Base-by-base conservation (phyloP, 2,113 vertebrate species). In the Motacilla alba region DNA sequence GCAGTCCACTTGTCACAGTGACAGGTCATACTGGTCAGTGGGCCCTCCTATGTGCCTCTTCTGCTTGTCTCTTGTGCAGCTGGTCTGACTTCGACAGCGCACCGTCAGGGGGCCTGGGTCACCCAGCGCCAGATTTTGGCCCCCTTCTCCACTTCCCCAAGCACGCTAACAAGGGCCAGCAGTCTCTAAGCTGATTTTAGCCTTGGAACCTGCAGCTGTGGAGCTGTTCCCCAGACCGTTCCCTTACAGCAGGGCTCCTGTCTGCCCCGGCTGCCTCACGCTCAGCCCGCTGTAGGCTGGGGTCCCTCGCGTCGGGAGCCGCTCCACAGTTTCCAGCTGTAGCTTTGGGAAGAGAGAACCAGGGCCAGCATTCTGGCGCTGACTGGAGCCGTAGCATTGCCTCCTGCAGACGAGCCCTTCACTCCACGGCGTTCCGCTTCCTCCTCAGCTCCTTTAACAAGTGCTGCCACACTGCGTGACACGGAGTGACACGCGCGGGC, bases 401-500 rank as follows among this genome's bases (percentile, higher is more conserved):
- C 39, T 55, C 33, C 37, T 89, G 10, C 70, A 50, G 26, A 6
- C 16, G 4, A 33, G 2, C 2, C 6, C 5, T 30, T 27, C 22
- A 3, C 0, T 4, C 14, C 33, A 5, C 1, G 6, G 28, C 1
- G 37, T 6, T 44, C 55, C 4, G 4, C 27, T 31, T 69, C 41
- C 49, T 24, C 7, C 21, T 31, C 41, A 6, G 19, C 3, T 58
- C 78, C 63, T 64, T 22, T 7, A 20, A 13, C 39, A 20, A 2
- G 35, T 0, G 1, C 63, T 37, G 44, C 3, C 82, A 15, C 46
- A 2, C 72, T 0, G 5, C 53, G 2, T 5, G 22, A 6, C 23
- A 6, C 0, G 5, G 43, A 43, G 2, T 0, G 7, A 11, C 72
- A n/a, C 13, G 2, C 3, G 30, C 3, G 35, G 33, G 26, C 14